Percentiles rank a stretch among this genome's conserved stretches.
These are phyloP conservation scores for Ooceraea biroi DNA, from an alignment of 1,140 invertebrate genomes.

Conservation along the genomic window DNA sequence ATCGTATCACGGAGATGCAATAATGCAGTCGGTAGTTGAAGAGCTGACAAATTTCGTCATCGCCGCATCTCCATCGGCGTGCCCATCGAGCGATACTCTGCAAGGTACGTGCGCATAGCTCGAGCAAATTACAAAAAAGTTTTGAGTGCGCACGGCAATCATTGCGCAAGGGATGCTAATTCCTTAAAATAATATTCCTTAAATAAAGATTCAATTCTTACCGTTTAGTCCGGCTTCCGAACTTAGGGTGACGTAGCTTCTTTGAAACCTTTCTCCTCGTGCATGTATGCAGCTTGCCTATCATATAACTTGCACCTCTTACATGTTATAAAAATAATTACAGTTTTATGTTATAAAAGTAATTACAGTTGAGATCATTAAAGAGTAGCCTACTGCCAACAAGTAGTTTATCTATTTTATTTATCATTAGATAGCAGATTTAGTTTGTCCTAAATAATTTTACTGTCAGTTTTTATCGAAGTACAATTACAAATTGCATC, in stretches of 20 bases:
- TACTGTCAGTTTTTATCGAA: too few species aligned
- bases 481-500: slow-evolving; percentile 7
- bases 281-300: neutral
- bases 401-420: neutral
- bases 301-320: neutral
- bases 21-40: slow-evolving; percentile 54
- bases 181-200: too few species aligned
- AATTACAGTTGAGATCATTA: neutral
- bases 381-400: neutral
- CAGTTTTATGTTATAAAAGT: too few species aligned
- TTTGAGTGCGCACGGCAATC: neutral
- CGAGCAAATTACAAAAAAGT: slow-evolving; percentile 35
- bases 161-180: neutral
- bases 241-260: too few species aligned
- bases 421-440: slow-evolving; percentile 15
- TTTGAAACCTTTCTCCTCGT: neutral
- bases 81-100: slow-evolving; percentile 25
- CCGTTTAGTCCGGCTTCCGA: neutral
- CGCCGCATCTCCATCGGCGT: slow-evolving; percentile 41
- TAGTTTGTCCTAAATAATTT: slow-evolving; percentile 10
- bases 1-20: slow-evolving; percentile 59
- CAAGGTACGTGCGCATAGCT: neutral
- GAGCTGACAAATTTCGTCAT: slow-evolving; percentile 61
- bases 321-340: too few species aligned
- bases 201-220: neutral